Evolutionary conservation across 1,140 invertebrate species (phyloP).

Genomic region (Caenorhabditis remanei): DNA sequence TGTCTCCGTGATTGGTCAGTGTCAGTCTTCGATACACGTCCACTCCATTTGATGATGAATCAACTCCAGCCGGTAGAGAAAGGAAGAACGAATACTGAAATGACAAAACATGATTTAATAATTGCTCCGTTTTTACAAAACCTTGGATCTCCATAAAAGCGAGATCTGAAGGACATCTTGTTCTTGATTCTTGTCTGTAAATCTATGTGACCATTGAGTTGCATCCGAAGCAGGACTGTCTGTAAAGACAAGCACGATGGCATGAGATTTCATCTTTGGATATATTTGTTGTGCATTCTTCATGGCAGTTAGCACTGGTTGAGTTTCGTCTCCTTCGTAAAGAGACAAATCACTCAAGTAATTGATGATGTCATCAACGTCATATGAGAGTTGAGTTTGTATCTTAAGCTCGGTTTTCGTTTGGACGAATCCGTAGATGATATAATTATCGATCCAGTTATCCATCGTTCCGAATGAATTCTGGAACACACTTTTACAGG

Average conservation of each 20-base stretch:
- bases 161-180: constrained; percentile 27
- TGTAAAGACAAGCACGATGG: constrained; percentile 6
- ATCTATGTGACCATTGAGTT: constrained; percentile 17
- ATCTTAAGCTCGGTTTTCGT: background rate
- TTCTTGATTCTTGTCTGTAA: constrained; percentile 18
- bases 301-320: background rate
- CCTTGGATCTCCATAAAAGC: constrained; percentile 49
- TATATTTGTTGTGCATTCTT: background rate
- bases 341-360: background rate
- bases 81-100: constrained; percentile 36
- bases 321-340: constrained; percentile 12
- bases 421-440: constrained; percentile 38
- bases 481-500: background rate
- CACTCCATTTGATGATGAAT: constrained; percentile 14
- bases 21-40: constrained; percentile 4
- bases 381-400: background rate
- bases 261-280: constrained; percentile 42
- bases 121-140: background rate
- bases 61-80: background rate
- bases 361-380: background rate
- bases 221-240: constrained; percentile 20
- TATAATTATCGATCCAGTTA: constrained; percentile 19
- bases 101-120: background rate
- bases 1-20: constrained; percentile 15
- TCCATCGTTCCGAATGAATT: background rate